A percentile compares a stretch with the other conserved stretches of the same genome.
Conservation (phyloP, 2,888 invertebrate genomes). For the Nemapogon koenigi region DNA sequence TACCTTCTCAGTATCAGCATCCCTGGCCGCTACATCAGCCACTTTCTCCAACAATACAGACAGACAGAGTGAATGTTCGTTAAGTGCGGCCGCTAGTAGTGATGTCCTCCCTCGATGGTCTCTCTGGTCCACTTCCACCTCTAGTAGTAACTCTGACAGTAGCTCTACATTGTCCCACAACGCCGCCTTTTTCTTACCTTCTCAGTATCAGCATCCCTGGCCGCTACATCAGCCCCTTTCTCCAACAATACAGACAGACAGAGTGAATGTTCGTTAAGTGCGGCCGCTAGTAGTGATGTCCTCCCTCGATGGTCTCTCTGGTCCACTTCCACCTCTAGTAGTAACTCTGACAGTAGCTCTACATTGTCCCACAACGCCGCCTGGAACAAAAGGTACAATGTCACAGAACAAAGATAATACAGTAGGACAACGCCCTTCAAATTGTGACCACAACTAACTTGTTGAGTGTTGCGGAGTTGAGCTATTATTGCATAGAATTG, state of each 20-base stretch:
- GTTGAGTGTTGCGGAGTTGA: no score
- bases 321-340: conserved; percentile 73
- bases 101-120: conserved; percentile 80
- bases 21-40: no score
- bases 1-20: no score
- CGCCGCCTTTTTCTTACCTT: no score
- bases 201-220: no score
- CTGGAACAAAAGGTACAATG: no score
- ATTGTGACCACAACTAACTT: no score
- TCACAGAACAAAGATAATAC: no score
- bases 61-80: conserved; percentile 79
- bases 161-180: conserved; percentile 89
- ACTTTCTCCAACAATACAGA: conserved; percentile 73
- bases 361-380: conserved; percentile 90
- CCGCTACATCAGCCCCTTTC: conserved; percentile 76
- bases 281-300: conserved; percentile 83
- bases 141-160: conserved; percentile 79
- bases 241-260: conserved; percentile 76
- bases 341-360: conserved; percentile 81
- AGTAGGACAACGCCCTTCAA: no score
- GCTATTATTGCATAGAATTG: no score
- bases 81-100: conserved; percentile 83
- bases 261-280: conserved; percentile 76
- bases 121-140: conserved; percentile 72
- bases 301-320: conserved; percentile 77